These are phyloP conservation scores for Microtus ochrogaster DNA, from an alignment of 2,113 vertebrate genomes.

Conservation along the genomic window DNA sequence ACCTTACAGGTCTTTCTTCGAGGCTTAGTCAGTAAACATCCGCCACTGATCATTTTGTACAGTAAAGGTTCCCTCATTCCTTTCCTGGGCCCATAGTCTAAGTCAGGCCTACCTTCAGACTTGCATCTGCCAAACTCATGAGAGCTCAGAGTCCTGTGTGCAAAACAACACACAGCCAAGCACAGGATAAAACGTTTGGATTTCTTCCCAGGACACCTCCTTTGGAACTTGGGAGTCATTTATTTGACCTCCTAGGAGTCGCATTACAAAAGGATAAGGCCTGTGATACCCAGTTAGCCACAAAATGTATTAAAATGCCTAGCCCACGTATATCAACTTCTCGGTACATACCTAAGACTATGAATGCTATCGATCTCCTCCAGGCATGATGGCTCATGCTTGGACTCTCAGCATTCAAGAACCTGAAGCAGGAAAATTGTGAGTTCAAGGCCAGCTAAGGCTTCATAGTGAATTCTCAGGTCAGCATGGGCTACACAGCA, in stretches of 20 bases:
- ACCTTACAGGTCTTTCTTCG: not conserved
- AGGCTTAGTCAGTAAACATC: not conserved
- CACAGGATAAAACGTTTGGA: not conserved
- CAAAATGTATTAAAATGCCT: not conserved
- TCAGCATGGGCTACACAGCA: not conserved
- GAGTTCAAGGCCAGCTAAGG: not conserved
- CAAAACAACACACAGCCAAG: not conserved
- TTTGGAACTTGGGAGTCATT: conserved; percentile 17
- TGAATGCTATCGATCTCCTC: not conserved
- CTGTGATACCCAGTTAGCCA: not conserved
- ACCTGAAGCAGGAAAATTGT: not conserved
- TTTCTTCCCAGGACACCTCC: not conserved
- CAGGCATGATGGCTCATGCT: not conserved
- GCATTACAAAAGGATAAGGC: not conserved
- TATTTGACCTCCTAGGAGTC: not conserved
- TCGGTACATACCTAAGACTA: not conserved
- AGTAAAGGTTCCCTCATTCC: not conserved
- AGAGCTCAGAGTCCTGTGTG: not conserved
- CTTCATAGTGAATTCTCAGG: not conserved
- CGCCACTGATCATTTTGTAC: not conserved
- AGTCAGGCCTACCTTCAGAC: not conserved
- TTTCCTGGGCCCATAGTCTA: not conserved
- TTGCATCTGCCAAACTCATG: not conserved
- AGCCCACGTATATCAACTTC: not conserved
- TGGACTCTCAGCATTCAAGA: not conserved